Evolutionary conservation across 2,113 vertebrate species (phyloP).

Genomic region (Elanoides forficatus): DNA sequence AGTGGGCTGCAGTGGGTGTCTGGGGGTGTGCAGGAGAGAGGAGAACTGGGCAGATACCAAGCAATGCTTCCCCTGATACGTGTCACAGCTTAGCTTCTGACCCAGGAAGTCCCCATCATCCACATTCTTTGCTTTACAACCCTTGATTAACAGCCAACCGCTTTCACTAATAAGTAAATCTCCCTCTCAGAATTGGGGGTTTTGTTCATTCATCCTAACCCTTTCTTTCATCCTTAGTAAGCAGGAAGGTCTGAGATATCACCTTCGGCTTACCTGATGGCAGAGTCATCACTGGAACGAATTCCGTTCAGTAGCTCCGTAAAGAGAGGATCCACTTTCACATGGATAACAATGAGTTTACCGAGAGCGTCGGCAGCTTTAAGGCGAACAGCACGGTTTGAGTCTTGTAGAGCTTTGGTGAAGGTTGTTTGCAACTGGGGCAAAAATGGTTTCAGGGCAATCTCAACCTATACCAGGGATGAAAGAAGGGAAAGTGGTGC

Average conservation of each 20-base stretch:
- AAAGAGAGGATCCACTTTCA: slow-evolving; percentile 96
- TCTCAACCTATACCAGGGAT: slow-evolving; percentile 83
- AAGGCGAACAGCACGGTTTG: slow-evolving; percentile 89
- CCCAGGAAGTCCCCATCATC: not conserved
- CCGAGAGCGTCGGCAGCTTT: slow-evolving; percentile 92
- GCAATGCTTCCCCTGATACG: not conserved
- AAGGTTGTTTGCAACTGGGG: slow-evolving; percentile 98
- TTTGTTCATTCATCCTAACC: not conserved
- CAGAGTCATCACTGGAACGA: slow-evolving; percentile 89
- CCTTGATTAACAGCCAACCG: not conserved
- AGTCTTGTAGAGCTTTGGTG: slow-evolving; percentile 94
- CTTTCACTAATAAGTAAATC: not conserved
- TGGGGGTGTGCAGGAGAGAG: not conserved
- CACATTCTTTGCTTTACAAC: not conserved
- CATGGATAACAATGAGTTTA: slow-evolving; percentile 92
- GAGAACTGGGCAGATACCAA: not conserved
- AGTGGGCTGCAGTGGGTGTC: not conserved
- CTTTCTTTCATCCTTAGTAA: not conserved
- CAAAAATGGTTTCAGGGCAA: slow-evolving; percentile 95
- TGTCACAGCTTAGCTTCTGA: not conserved
- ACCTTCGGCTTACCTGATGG: slow-evolving; percentile 79
- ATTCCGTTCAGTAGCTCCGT: slow-evolving; percentile 90
- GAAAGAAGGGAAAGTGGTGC: not conserved
- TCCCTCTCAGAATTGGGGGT: not conserved
- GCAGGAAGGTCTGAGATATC: not conserved